These are phyloP conservation scores for Chromoteleia sp. DNA, from an alignment of 2,888 invertebrate species.

Conservation along the genomic window DNA sequence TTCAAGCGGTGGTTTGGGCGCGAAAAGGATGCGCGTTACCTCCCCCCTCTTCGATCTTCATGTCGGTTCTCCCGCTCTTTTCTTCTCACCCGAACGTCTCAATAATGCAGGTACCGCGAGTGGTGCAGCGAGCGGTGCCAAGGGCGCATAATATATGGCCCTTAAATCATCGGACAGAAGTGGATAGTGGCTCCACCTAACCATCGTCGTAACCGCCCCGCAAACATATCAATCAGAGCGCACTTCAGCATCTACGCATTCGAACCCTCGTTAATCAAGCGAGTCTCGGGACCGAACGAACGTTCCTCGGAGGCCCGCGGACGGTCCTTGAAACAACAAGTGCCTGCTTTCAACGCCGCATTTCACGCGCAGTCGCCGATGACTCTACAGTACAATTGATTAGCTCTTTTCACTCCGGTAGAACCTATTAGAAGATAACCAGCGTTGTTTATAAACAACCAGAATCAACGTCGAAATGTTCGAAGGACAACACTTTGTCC, in stretches of 20 bases:
- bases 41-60: background rate
- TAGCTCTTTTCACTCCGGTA: conserved; percentile 38
- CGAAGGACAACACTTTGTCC: background rate
- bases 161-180: conserved; percentile 83
- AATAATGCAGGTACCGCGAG: conserved; percentile 78
- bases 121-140: conserved; percentile 78
- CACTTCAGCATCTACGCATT: conserved; percentile 77
- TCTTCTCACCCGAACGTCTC: conserved; percentile 78
- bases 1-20: conserved; percentile 69
- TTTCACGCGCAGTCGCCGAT: conserved; percentile 56
- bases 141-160: conserved; percentile 84
- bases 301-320: conserved; percentile 50
- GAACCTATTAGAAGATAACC: conserved; percentile 2
- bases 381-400: conserved; percentile 64
- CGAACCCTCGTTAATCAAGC: conserved; percentile 79
- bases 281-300: conserved; percentile 62
- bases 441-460: conserved; percentile 27
- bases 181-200: conserved; percentile 81
- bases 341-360: conserved; percentile 59
- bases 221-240: conserved; percentile 84
- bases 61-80: conserved; percentile 59
- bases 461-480: background rate
- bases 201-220: conserved; percentile 81
- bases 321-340: conserved; percentile 68
- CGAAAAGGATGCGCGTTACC: conserved; percentile 57